These are phyloP conservation scores for Ciconia stormi DNA, from an alignment of 2,113 vertebrate species.

Conservation along the genomic window DNA sequence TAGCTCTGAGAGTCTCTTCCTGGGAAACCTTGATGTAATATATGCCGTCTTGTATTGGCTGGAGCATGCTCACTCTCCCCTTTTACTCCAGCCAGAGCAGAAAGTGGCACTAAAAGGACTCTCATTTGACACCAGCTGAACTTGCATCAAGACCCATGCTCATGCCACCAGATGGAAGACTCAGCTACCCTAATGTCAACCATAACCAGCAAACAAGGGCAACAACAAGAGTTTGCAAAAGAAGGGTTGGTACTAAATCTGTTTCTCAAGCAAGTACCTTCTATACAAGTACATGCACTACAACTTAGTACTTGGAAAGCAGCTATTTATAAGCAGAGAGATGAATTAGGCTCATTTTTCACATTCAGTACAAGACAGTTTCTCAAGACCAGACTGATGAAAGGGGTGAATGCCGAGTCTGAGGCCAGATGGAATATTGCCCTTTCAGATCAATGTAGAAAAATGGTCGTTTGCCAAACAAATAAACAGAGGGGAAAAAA, in stretches of 20 bases:
- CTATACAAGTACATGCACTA: neutral
- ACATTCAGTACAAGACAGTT: constrained; percentile 46
- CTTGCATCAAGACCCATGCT: neutral
- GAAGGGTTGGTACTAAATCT: neutral
- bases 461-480: constrained; percentile 38
- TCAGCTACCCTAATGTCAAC: neutral
- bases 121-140: neutral
- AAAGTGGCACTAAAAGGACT: neutral
- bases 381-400: constrained; percentile 33
- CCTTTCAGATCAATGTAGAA: constrained; percentile 32
- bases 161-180: neutral
- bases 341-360: constrained; percentile 38
- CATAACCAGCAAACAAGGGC: neutral
- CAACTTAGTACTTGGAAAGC: constrained; percentile 32
- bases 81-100: neutral
- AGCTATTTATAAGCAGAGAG: constrained; percentile 66
- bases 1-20: neutral
- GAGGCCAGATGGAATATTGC: constrained; percentile 49
- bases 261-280: neutral
- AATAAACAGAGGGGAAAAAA: neutral
- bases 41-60: neutral
- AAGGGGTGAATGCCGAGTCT: neutral
- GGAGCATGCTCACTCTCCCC: neutral
- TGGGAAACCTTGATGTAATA: neutral
- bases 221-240: neutral